A percentile compares a stretch with the other conserved stretches of the same genome.
Evolutionary conservation across 1,140 invertebrate genomes (phyloP).

Genomic region (Drosophila paulistorum): DNA sequence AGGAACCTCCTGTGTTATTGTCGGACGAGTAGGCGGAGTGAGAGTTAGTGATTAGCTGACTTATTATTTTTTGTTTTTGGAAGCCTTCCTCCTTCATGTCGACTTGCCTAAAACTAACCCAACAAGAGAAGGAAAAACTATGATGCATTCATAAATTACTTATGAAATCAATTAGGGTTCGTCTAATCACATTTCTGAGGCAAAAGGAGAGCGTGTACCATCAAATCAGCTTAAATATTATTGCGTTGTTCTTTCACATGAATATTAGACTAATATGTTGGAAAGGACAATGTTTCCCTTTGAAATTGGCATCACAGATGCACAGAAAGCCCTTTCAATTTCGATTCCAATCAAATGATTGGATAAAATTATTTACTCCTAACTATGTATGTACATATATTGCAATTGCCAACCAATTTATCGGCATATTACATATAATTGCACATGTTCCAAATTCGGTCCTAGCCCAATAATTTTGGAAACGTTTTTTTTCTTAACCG

Average conservation of each 20-base stretch:
- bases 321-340: too few relatives aligned
- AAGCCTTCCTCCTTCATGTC: constrained; percentile 4
- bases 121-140: constrained; percentile 1
- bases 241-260: not conserved
- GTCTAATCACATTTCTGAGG: constrained; percentile 31
- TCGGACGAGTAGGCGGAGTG: not conserved
- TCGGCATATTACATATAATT: not conserved
- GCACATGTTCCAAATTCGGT: constrained; percentile 9
- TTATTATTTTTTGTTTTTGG: constrained; percentile 16
- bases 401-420: not conserved
- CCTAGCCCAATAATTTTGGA: constrained; percentile 11
- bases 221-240: constrained; percentile 4
- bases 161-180: constrained; percentile 64
- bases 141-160: constrained; percentile 41
- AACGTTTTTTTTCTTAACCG: constrained; percentile 1
- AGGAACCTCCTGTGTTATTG: not conserved
- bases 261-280: not conserved
- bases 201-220: constrained; percentile 30
- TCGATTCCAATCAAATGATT: too few relatives aligned
- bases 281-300: not conserved
- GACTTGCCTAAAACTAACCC: constrained; percentile 16
- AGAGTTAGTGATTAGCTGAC: constrained; percentile 61
- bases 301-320: too few relatives aligned
- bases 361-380: too few relatives aligned
- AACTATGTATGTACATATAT: too few relatives aligned